Evolutionary conservation across 2,797 vertebrate genomes (phyloP), one percentile per base, ranked within the genome.

Genomic region (Choloepus didactylus): DNA sequence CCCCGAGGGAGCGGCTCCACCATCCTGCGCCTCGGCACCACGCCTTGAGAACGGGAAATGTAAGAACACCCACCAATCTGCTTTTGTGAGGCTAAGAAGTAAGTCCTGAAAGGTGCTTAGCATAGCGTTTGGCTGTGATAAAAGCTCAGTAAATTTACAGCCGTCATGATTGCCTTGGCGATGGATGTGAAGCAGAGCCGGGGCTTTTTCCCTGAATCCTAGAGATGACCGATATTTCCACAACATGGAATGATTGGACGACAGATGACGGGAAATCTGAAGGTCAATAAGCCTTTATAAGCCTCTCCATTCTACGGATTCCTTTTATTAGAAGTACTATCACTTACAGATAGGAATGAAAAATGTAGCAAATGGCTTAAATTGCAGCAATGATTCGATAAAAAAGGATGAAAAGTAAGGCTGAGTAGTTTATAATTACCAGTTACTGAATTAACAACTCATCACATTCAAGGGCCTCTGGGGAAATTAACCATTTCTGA

Each of bases 381-480:
- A 73, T 64, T 64, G 15, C 49, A 96, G 35, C 51, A 85, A 93
- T 75, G 35, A 77, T 82, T 96, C 64, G 87, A 85, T 80, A n/a
- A 89, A 86, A 89, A 93, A 73, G 64, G 12, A 72, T 85, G 15
- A 82, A 73, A 82, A 89, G 29, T 62, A 79, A 95, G 79, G 27
- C 54, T 91, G 79, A 96, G n/a, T 85, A 93, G 84, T 94, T 93
- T 83, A 80, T 86, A 96, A 96, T 95, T 75, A 94, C 49, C 49
- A 92, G 88, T 96, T 93, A 95, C 69, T 80, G 87, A 82, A 19
- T 93, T 96, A 91, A 86, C 44, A 89, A 77, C 54, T 96, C 81
- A 90, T 96, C 93, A 49, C 19, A 82, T 70, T 84, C 72, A 94
- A 90, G 21, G 38, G 60, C 35, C 88, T 87, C 88, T 44, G 49